Evolutionary conservation across 2,113 vertebrate genomes (phyloP).

Genomic region (Bungarus multicinctus): DNA sequence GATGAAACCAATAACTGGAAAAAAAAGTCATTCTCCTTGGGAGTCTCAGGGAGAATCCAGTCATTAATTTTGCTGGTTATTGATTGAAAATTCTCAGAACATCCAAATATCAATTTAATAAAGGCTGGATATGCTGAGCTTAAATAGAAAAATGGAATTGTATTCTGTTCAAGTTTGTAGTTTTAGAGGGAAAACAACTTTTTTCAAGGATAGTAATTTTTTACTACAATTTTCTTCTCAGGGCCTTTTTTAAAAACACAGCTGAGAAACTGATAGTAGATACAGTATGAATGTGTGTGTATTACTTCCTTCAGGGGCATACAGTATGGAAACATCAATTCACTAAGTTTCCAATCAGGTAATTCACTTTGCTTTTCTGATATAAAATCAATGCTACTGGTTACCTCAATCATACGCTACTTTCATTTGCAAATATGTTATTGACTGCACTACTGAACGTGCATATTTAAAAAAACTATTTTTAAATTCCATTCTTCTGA

Average conservation of each 20-base stretch:
- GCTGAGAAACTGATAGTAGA: constrained; percentile 19
- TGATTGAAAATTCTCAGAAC: background rate
- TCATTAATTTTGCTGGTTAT: background rate
- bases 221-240: constrained; percentile 10
- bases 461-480: background rate
- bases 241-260: constrained; percentile 26
- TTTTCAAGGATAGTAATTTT: constrained; percentile 22
- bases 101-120: constrained; percentile 27
- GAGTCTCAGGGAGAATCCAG: constrained; percentile 10
- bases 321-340: constrained; percentile 25
- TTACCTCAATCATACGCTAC: constrained; percentile 15
- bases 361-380: constrained; percentile 20
- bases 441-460: background rate
- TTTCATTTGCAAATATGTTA: constrained; percentile 3
- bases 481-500: background rate
- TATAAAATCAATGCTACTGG: background rate
- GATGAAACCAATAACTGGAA: constrained; percentile 27
- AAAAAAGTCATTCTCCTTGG: constrained; percentile 24
- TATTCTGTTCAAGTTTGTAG: constrained; percentile 33
- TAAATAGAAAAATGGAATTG: constrained; percentile 27
- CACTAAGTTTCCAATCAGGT: background rate
- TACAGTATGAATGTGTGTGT: constrained; percentile 17
- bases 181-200: constrained; percentile 5
- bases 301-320: constrained; percentile 10
- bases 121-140: constrained; percentile 20